These are phyloP conservation scores for Scleropages formosus DNA, from an alignment of 2,797 vertebrate species.

Conservation along the genomic window DNA sequence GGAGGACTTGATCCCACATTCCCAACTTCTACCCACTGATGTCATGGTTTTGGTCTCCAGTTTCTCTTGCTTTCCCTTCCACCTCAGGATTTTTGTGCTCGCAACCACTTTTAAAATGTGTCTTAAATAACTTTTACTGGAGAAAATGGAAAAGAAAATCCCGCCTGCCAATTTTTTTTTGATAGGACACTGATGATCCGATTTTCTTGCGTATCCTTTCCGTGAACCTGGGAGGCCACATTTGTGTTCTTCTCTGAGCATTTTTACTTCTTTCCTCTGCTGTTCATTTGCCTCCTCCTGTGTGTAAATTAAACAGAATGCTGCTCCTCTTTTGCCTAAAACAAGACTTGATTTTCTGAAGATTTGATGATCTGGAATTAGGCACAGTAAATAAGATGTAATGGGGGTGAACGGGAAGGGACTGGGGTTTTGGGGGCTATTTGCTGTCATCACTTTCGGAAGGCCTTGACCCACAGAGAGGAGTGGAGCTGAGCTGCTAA, in stretches of 20 bases:
- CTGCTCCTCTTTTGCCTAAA: neutral
- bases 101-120: neutral
- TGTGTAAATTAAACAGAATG: neutral
- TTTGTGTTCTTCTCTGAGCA: neutral
- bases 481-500: conserved; percentile 72
- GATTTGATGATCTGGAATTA: conserved; percentile 58
- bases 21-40: conserved; percentile 40
- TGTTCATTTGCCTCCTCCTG: conserved; percentile 7
- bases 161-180: neutral
- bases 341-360: conserved; percentile 20
- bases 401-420: conserved; percentile 66
- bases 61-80: no score
- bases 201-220: no score
- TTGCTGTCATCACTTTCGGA: conserved; percentile 78
- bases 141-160: no score
- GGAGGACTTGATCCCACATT: conserved; percentile 35
- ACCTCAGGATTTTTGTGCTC: conserved; percentile 25
- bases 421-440: conserved; percentile 58
- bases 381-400: conserved; percentile 74
- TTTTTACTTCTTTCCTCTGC: neutral
- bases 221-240: no score
- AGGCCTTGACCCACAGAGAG: conserved; percentile 74
- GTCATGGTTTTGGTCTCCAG: conserved; percentile 39
- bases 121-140: no score
- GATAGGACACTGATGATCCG: no score